Conservation (phyloP, 2,888 invertebrate species). For the Marasmarcha lunaedactyla region DNA sequence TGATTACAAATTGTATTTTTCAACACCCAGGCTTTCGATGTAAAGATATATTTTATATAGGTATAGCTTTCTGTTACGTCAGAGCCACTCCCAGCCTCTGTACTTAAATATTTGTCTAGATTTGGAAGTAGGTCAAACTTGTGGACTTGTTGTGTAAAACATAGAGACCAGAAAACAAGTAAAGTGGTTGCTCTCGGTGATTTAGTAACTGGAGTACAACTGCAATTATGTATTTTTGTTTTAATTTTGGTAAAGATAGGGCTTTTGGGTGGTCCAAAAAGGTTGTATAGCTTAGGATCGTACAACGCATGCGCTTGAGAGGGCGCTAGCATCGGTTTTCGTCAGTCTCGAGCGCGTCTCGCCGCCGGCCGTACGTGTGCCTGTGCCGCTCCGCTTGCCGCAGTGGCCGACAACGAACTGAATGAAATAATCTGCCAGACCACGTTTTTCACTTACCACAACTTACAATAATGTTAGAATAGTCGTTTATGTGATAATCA, state of each 20-base stretch:
- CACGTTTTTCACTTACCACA: slow-evolving; percentile 23
- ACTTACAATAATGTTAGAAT: slow-evolving; percentile 27
- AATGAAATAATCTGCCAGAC: slow-evolving; percentile 35
- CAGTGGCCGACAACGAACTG: slow-evolving; percentile 34
- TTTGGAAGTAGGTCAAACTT: slow-evolving; percentile 45
- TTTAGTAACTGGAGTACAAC: background rate
- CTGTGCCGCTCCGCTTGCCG: slow-evolving; percentile 21
- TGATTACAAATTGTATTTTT: too few species aligned
- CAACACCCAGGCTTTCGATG: too few species aligned
- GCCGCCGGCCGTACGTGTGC: slow-evolving; percentile 31
- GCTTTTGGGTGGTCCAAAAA: slow-evolving; percentile 1
- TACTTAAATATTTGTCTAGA: slow-evolving; percentile 42
- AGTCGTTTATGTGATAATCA: slow-evolving; percentile 52
- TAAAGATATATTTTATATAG: background rate
- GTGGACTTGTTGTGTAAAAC: slow-evolving; percentile 17
- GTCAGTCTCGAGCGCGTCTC: slow-evolving; percentile 51
- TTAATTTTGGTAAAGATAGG: background rate
- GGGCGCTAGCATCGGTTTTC: slow-evolving; percentile 20
- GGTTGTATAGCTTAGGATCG: slow-evolving; percentile 4
- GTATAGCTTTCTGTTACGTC: slow-evolving; percentile 21
- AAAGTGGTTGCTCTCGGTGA: background rate
- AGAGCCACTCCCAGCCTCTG: slow-evolving; percentile 40
- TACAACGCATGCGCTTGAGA: slow-evolving; percentile 31
- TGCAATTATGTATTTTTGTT: background rate
- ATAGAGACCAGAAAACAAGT: background rate